A percentile compares a stretch with the other conserved stretches of the same genome.
These are phyloP conservation scores for Oegoconia quadripuncta DNA, from an alignment of 2,888 invertebrate species.

Conservation along the genomic window DNA sequence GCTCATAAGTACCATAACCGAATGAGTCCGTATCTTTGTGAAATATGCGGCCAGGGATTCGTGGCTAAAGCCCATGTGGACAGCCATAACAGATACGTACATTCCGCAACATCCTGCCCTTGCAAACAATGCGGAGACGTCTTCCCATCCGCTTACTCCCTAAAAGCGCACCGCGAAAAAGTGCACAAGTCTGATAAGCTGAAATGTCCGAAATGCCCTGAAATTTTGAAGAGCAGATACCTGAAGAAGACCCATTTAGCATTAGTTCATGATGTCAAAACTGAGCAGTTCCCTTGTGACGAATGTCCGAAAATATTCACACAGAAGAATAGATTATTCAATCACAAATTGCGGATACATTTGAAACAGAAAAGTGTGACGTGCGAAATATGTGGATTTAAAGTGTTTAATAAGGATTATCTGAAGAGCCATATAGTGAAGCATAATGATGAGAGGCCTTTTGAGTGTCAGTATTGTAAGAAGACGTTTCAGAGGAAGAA, in stretches of 20 bases:
- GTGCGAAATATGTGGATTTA: slow-evolving; percentile 60
- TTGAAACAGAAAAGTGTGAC: slow-evolving; percentile 48
- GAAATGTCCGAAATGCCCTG: slow-evolving; percentile 56
- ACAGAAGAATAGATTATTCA: slow-evolving; percentile 39
- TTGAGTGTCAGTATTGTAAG: slow-evolving; percentile 75
- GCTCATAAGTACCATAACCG: slow-evolving; percentile 43
- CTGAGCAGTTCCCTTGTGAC: slow-evolving; percentile 50
- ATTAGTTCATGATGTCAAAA: slow-evolving; percentile 50
- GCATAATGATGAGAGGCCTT: slow-evolving; percentile 77
- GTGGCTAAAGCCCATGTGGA: slow-evolving; percentile 42
- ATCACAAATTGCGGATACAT: slow-evolving; percentile 55
- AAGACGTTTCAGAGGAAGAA: slow-evolving; percentile 79
- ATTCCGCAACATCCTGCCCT: slow-evolving; percentile 26
- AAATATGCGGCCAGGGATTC: slow-evolving; percentile 57
- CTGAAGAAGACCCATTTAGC: slow-evolving; percentile 54
- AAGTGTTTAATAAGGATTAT: slow-evolving; percentile 59
- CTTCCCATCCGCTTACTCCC: slow-evolving; percentile 31
- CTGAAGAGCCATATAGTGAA: slow-evolving; percentile 75
- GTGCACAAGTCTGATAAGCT: slow-evolving; percentile 14
- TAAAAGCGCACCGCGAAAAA: slow-evolving; percentile 27
- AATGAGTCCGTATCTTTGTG: slow-evolving; percentile 40
- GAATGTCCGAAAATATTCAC: slow-evolving; percentile 48
- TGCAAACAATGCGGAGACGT: slow-evolving; percentile 36
- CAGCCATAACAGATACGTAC: slow-evolving; percentile 45
- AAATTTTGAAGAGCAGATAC: slow-evolving; percentile 44